Evolutionary conservation across 2,888 invertebrate species (phyloP).

Genomic region (Tenthredo amoena): DNA sequence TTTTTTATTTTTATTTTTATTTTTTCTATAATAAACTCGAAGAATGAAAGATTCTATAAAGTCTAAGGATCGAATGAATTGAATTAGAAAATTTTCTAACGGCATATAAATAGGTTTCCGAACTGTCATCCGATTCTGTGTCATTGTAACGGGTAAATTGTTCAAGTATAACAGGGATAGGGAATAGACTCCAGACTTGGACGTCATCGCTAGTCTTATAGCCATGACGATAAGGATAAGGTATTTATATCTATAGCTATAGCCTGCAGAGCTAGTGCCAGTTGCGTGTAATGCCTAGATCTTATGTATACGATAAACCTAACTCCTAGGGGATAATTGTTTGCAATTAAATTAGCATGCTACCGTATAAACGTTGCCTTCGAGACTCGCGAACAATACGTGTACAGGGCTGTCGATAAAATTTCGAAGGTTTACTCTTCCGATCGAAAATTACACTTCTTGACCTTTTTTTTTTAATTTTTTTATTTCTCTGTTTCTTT

Average conservation of each 20-base stretch:
- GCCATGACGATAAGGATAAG: not conserved
- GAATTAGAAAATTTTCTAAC: not conserved
- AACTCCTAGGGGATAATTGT: constrained; percentile 13
- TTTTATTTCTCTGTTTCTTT: not conserved
- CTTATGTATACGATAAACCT: not conserved
- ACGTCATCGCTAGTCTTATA: not conserved
- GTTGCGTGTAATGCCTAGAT: constrained; percentile 8
- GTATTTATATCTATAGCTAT: not conserved
- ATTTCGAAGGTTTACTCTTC: not conserved
- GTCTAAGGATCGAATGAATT: not conserved
- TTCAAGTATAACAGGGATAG: not conserved
- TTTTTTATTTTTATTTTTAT: not conserved
- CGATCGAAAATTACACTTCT: not conserved
- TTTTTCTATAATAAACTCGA: not conserved
- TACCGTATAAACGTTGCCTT: constrained; percentile 37
- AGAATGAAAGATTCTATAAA: not conserved
- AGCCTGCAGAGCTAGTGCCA: not conserved
- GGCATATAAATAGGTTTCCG: not conserved
- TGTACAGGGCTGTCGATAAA: not conserved
- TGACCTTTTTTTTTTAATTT: not conserved
- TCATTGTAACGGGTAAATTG: not conserved
- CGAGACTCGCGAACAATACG: not conserved
- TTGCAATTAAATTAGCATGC: constrained; percentile 39
- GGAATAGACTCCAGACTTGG: not conserved
- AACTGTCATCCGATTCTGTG: not conserved